Evolutionary conservation across 2,888 invertebrate genomes (phyloP).

Genomic region (Drosophila nigritarsus): DNA sequence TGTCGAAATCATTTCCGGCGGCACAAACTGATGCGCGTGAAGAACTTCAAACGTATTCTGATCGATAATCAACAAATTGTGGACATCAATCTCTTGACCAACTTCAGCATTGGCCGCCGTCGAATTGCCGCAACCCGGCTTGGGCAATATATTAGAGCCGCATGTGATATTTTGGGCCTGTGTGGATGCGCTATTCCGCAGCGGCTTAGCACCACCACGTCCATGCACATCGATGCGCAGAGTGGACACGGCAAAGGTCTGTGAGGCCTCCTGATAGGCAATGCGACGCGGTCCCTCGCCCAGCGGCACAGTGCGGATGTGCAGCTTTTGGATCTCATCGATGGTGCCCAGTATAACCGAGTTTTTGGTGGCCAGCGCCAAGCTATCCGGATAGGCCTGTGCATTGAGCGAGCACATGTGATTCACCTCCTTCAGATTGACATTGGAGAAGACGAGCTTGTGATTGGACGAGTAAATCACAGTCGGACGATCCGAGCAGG

Average conservation of each 20-base stretch:
- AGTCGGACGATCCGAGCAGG: constrained; percentile 98
- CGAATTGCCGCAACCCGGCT: constrained; percentile 85
- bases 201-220: constrained; percentile 88
- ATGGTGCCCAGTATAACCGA: constrained; percentile 95
- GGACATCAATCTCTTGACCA: constrained; percentile 95
- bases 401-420: constrained; percentile 99
- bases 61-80: constrained; percentile 95
- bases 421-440: constrained; percentile 96
- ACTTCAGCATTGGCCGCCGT: constrained; percentile 84
- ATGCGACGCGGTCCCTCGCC: constrained; percentile 97
- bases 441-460: constrained; percentile 99
- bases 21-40: constrained; percentile 96
- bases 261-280: constrained; percentile 96
- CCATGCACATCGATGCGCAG: constrained; percentile 95
- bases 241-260: constrained; percentile 97
- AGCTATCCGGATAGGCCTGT: constrained; percentile 96
- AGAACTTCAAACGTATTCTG: constrained; percentile 99
- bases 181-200: constrained; percentile 91
- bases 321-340: constrained; percentile 99
- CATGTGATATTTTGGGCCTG: constrained; percentile 89
- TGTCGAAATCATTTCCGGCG: constrained; percentile 95
- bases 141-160: constrained; percentile 86
- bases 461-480: constrained; percentile 99
- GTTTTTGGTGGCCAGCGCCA: constrained; percentile 85
- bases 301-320: constrained; percentile 97